phyloP scores from a whole-genome alignment of 2,797 vertebrate species.

The Pachyuromys duprasi region DNA sequence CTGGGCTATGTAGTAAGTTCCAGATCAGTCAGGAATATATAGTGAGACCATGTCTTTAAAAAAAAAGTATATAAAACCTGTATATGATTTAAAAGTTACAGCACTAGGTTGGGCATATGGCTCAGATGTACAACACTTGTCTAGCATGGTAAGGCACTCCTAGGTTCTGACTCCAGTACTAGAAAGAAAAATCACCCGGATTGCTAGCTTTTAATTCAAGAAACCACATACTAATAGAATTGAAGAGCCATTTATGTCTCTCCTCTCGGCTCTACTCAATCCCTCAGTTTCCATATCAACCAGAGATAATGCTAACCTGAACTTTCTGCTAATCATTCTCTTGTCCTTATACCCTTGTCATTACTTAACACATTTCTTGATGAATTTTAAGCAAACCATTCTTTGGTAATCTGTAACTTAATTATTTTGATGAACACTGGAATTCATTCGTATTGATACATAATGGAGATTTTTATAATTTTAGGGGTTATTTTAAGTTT shows the following conservation, averaged over 20 bases:
- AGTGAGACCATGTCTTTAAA: neutral
- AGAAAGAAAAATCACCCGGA: neutral
- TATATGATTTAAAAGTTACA: neutral
- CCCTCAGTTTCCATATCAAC: neutral
- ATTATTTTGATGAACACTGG: conserved; percentile 34
- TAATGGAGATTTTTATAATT: conserved; percentile 15
- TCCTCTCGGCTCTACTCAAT: neutral
- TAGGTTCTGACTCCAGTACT: neutral
- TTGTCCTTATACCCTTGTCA: conserved; percentile 16
- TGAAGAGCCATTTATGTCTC: neutral
- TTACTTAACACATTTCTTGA: conserved; percentile 11
- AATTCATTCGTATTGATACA: neutral
- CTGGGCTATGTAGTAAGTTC: neutral
- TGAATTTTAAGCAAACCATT: conserved; percentile 18
- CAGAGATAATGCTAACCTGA: conserved; percentile 19
- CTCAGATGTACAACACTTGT: neutral
- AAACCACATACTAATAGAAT: conserved; percentile 23
- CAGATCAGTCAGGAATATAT: neutral
- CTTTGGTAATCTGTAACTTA: conserved; percentile 38
- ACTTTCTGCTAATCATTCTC: conserved; percentile 33
- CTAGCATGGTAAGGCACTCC: neutral
- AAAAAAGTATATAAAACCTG: neutral
- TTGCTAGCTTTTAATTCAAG: neutral
- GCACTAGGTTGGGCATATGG: neutral
- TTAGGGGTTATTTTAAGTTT: conserved; percentile 43